Percentiles rank a stretch among this genome's conserved stretches.
These are phyloP conservation scores for Harmothoe impar DNA, from an alignment of 2,888 invertebrate species.

Conservation along the genomic window DNA sequence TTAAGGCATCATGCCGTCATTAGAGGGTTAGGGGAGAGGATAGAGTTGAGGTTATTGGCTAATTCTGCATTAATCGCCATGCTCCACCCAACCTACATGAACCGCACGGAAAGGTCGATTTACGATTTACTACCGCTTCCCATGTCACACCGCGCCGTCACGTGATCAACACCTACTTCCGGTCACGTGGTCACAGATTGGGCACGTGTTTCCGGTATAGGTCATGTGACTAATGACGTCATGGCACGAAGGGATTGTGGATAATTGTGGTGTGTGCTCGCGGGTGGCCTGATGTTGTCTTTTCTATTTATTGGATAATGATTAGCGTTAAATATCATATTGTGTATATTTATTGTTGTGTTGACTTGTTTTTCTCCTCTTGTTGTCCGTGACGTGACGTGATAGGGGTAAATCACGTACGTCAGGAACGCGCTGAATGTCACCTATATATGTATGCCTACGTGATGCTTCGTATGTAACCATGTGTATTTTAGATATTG, in stretches of 20 bases:
- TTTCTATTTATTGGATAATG: no score
- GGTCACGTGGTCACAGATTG: conserved; percentile 44
- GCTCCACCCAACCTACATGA: neutral
- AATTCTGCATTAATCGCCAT: neutral
- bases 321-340: no score
- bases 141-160: neutral
- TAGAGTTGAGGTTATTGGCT: neutral
- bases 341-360: no score
- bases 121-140: neutral
- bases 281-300: neutral
- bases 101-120: neutral
- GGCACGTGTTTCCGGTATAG: neutral
- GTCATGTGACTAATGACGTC: conserved; percentile 34
- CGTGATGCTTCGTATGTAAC: no score
- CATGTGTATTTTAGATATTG: no score
- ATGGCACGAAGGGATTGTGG: neutral
- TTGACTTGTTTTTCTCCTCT: no score
- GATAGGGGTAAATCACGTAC: no score
- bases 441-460: no score
- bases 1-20: neutral
- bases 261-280: neutral
- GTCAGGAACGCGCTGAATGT: no score
- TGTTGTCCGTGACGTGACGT: no score
- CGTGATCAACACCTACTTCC: neutral
- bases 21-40: neutral